Base-by-base conservation (phyloP, 2,113 vertebrate species). In the Ameiurus melas region DNA sequence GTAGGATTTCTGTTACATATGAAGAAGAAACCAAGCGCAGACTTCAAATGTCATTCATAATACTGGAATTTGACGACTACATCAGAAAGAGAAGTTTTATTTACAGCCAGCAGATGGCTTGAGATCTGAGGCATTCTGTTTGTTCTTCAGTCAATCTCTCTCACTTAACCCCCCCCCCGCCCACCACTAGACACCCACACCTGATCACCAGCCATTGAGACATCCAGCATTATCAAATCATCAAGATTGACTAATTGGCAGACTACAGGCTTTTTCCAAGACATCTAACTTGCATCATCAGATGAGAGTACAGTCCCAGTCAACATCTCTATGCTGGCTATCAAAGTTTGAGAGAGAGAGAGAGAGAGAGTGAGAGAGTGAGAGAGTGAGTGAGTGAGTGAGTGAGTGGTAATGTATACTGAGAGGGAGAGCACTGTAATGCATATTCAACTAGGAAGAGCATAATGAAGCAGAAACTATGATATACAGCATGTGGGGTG, bases 191-290 rank as follows among this genome's bases (percentile, higher is more conserved):
- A 86, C 85, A 79, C 43, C 64, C 60, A 79, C 16, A 78, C 25
- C 25, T 12, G 22, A 43, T 13, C 39, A 77, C 43, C 27, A 22
- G 73, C 30, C 4, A 22, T 36, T 27, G 33, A 62, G 36, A 64
- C 55, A 47, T n/a, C 55, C 17, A 55, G 20, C 53, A 33, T 85
- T 10, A 55, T 36, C 66, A 30, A 30, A 33, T 85, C 4, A 55
- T 36, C 66, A 84, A 58, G 43, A 51, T n/a, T 14, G 53, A 85
- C 68, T 73, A 36, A 85, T 1, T 30, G 43, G 33, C 30, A 73
- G 83, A 51, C 27, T 57, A 60, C 20, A 62, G 25, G 8, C 75
- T 51, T 64, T 78, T 86, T 86, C 73, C 85, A 86, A 79, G 85
- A 86, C 17, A 36, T 47, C 53, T 22, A 81, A 22, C 55, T 81